Percentiles rank a stretch among this genome's conserved stretches.
Evolutionary conservation across 2,113 vertebrate species (phyloP).

Genomic region (Tursiops truncatus): DNA sequence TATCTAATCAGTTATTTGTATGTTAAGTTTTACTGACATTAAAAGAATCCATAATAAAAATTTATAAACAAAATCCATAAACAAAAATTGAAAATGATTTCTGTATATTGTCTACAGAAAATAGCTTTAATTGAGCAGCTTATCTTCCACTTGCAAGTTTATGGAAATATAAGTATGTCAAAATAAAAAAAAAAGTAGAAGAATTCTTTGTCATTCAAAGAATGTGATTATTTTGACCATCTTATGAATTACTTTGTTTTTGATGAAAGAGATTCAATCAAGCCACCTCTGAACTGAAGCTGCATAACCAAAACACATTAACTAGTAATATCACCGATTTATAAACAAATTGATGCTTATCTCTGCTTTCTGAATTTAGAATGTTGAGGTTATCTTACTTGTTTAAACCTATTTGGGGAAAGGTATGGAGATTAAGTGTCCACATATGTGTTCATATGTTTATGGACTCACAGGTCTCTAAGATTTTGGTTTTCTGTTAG

Average conservation of each 20-base stretch:
- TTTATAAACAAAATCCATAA: background rate
- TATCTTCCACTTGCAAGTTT: conserved; percentile 65
- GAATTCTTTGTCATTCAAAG: background rate
- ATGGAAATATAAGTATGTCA: background rate
- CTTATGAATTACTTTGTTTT: background rate
- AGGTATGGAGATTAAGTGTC: background rate
- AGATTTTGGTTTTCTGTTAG: background rate
- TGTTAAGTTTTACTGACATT: conserved; percentile 74
- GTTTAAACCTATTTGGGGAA: background rate
- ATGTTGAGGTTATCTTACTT: background rate
- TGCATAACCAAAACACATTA: background rate
- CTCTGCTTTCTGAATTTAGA: background rate
- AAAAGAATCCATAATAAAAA: conserved; percentile 63
- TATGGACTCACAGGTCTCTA: background rate
- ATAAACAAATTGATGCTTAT: background rate
- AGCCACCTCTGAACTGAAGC: background rate
- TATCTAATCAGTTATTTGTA: conserved; percentile 59
- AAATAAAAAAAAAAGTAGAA: conserved; percentile 9
- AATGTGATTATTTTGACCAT: background rate
- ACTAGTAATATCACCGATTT: background rate
- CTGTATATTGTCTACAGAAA: conserved; percentile 68
- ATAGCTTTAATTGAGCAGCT: conserved; percentile 61
- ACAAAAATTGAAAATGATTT: conserved; percentile 73
- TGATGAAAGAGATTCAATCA: background rate
- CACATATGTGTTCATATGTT: background rate